phyloP scores from a whole-genome alignment of 2,888 invertebrate genomes.

The Xylota sylvarum region DNA sequence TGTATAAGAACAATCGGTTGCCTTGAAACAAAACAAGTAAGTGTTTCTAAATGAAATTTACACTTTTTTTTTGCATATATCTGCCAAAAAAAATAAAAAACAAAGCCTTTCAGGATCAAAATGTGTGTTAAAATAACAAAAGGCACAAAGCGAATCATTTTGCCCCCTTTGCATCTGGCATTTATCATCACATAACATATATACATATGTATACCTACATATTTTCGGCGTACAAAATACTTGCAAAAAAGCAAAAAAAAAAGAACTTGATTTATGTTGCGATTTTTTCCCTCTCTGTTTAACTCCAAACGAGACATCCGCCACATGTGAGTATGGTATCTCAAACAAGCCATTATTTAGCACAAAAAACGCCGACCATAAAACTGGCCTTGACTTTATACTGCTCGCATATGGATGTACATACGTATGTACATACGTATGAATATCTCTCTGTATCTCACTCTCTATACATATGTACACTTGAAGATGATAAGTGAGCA shows the following conservation, averaged over 20 bases:
- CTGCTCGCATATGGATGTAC: slow-evolving; percentile 10
- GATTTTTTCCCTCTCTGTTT: slow-evolving; percentile 42
- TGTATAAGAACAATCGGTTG: neutral
- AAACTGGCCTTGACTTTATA: slow-evolving; percentile 75
- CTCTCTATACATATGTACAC: slow-evolving; percentile 4
- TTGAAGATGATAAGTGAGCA: slow-evolving; percentile 58
- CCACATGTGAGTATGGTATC: slow-evolving; percentile 62
- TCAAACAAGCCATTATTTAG: slow-evolving; percentile 58
- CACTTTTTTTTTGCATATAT: neutral
- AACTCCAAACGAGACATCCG: slow-evolving; percentile 65
- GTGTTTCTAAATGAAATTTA: neutral
- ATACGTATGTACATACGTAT: neutral
- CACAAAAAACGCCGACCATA: slow-evolving; percentile 51
- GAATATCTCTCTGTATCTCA: slow-evolving; percentile 20
- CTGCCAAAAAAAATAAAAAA: neutral
- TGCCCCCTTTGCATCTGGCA: slow-evolving; percentile 20
- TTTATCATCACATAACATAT: slow-evolving; percentile 56
- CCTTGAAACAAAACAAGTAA: slow-evolving; percentile 2
- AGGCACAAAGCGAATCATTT: slow-evolving; percentile 18
- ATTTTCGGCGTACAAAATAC: slow-evolving; percentile 61
- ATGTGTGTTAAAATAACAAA: slow-evolving; percentile 4
- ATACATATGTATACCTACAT: no score
- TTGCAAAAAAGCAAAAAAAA: slow-evolving; percentile 38
- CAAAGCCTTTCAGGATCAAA: neutral
- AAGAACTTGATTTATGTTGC: slow-evolving; percentile 67